Percentiles rank a stretch among this genome's conserved stretches.
These are phyloP conservation scores for Phoenicopterus ruber DNA, from an alignment of 2,113 vertebrate species.

Conservation along the genomic window DNA sequence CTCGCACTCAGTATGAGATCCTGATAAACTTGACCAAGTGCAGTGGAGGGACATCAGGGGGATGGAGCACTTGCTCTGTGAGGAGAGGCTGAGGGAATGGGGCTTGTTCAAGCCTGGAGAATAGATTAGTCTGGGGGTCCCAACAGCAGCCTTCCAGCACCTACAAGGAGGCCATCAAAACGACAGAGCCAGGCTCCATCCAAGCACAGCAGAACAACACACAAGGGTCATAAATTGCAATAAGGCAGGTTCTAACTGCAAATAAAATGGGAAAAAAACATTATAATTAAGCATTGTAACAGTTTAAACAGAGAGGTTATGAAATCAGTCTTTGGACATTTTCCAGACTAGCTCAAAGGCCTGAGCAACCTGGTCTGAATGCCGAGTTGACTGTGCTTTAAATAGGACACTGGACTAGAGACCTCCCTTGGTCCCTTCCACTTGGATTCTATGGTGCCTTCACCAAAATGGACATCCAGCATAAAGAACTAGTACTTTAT, in stretches of 20 bases:
- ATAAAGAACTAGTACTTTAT: background rate
- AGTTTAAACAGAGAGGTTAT: background rate
- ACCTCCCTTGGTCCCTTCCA: background rate
- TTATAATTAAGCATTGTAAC: background rate
- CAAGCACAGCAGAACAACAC: background rate
- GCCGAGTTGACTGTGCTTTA: background rate
- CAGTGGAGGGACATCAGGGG: background rate
- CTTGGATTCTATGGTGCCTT: background rate
- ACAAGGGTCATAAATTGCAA: background rate
- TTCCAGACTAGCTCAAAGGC: background rate
- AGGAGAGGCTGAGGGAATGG: background rate
- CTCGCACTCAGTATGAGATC: background rate
- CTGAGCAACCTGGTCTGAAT: background rate
- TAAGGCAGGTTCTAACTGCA: background rate
- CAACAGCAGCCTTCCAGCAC: background rate
- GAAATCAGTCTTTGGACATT: background rate
- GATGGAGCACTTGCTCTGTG: background rate
- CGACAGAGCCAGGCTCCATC: background rate
- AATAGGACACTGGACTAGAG: background rate
- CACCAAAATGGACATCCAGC: background rate
- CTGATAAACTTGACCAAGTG: background rate
- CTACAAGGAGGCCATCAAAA: background rate
- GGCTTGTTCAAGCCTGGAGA: background rate
- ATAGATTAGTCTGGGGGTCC: background rate
- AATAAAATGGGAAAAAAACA: background rate